Conservation (phyloP, 2,888 invertebrate genomes). For the Adineta ricciae region DNA sequence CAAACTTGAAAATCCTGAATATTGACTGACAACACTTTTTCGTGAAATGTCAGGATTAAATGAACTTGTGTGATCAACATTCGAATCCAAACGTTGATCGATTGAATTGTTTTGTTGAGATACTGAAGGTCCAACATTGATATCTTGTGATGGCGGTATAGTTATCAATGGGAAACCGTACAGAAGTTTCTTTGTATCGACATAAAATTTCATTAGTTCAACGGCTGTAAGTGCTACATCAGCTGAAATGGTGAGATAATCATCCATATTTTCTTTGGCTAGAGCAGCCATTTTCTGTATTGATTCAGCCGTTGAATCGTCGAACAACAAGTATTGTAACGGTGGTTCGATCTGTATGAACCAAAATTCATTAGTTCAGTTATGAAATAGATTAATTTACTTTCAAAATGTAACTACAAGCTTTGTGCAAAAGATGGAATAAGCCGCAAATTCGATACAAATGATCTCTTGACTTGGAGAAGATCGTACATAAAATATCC, state of each 20-base stretch:
- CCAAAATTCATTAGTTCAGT: neutral
- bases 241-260: neutral
- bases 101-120: neutral
- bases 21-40: neutral
- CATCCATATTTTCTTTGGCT: neutral
- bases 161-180: neutral
- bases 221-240: neutral
- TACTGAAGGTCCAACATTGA: neutral
- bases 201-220: neutral
- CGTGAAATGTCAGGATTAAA: neutral
- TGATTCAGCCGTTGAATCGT: neutral
- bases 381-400: neutral
- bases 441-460: neutral
- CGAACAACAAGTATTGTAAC: neutral
- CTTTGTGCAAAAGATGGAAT: neutral
- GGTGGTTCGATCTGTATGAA: neutral
- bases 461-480: neutral
- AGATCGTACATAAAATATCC: neutral
- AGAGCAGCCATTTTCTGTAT: neutral
- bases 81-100: fast-evolving
- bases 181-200: neutral
- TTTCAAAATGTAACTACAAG: neutral
- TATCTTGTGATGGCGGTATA: neutral
- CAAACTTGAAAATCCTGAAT: neutral
- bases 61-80: no score